Conservation (phyloP, 2,113 vertebrate species). For the Tringa solitaria region DNA sequence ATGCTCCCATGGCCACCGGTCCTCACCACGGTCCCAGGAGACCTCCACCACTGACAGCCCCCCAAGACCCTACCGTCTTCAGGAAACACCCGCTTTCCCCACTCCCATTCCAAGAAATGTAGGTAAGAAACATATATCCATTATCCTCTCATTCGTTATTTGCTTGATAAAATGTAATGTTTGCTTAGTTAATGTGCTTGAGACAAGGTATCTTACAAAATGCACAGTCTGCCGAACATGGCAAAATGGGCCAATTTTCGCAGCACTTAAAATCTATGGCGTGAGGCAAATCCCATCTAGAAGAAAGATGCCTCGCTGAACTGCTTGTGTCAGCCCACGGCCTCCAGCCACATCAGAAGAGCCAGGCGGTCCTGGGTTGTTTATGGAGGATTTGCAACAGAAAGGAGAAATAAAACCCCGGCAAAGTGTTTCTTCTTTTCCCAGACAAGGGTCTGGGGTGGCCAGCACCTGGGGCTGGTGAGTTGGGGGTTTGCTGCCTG, state of each 20-base stretch:
- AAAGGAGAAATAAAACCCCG: background rate
- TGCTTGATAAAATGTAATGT: background rate
- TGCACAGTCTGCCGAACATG: background rate
- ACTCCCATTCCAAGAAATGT: fast-evolving
- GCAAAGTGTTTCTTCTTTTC: background rate
- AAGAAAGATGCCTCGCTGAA: background rate
- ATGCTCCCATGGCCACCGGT: background rate
- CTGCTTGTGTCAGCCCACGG: background rate
- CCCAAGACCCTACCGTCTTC: background rate
- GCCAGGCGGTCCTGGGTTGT: background rate
- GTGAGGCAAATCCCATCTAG: background rate
- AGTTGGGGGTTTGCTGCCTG: background rate
- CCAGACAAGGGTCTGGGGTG: background rate
- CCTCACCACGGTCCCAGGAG: fast-evolving
- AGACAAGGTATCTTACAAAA: background rate
- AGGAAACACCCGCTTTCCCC: background rate
- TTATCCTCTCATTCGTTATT: background rate
- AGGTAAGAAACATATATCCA: background rate
- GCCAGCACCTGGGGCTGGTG: background rate
- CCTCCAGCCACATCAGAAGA: background rate
- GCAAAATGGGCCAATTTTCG: background rate
- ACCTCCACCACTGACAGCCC: background rate
- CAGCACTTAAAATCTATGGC: constrained; percentile 1
- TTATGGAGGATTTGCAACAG: background rate
- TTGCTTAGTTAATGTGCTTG: background rate